These are phyloP conservation scores for Diogma glabrata DNA, from an alignment of 2,888 invertebrate genomes.

Conservation along the genomic window DNA sequence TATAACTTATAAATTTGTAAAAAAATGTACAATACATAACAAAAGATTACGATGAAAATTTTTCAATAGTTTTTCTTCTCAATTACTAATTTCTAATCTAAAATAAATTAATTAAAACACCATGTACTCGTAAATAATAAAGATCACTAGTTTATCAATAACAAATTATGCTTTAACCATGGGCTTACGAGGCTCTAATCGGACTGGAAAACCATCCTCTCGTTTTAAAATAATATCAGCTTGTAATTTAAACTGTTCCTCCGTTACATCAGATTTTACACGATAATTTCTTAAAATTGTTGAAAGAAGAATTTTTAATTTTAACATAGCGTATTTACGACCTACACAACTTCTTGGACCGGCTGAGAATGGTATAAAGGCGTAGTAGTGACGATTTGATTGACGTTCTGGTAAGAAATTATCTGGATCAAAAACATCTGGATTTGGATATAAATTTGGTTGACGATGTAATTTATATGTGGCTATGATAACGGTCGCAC, in stretches of 20 bases:
- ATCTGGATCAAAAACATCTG: slow-evolving; percentile 68
- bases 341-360: slow-evolving; percentile 72
- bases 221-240: slow-evolving; percentile 69
- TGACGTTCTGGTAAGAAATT: slow-evolving; percentile 73
- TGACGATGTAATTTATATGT: slow-evolving; percentile 60
- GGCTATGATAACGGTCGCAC: slow-evolving; percentile 54
- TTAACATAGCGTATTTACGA: slow-evolving; percentile 70
- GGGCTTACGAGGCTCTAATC: slow-evolving; percentile 51
- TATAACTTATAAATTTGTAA: no score
- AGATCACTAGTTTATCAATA: no score
- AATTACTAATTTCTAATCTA: no score
- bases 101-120: no score
- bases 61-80: no score
- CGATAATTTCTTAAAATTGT: slow-evolving; percentile 63
- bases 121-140: no score
- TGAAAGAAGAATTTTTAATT: slow-evolving; percentile 63
- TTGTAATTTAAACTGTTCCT: slow-evolving; percentile 58
- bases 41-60: no score
- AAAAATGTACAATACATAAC: no score
- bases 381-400: slow-evolving; percentile 66
- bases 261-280: slow-evolving; percentile 53
- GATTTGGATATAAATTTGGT: slow-evolving; percentile 61
- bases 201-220: slow-evolving; percentile 63
- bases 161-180: slow-evolving; percentile 7
- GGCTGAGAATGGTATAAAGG: slow-evolving; percentile 72